phyloP scores from a whole-genome alignment of 2,797 vertebrate genomes.

The Simalia tracyae region DNA sequence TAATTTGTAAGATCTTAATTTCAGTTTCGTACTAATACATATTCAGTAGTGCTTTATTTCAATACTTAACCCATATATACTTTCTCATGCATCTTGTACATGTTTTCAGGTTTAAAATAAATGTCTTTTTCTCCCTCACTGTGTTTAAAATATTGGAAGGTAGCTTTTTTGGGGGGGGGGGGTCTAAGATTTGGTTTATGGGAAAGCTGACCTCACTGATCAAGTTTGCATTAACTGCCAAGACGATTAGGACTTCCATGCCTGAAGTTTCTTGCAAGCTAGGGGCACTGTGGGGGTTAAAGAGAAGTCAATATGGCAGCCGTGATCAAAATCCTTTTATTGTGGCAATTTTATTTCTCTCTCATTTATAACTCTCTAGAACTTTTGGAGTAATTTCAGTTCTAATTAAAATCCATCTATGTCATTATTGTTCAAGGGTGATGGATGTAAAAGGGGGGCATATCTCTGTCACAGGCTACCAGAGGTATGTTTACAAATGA shows the following conservation, averaged over 20 bases:
- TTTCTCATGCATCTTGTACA: constrained; percentile 2
- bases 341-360: neutral
- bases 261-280: neutral
- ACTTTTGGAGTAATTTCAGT: neutral
- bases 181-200: neutral
- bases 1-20: neutral
- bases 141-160: neutral
- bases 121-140: neutral
- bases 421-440: neutral
- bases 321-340: neutral
- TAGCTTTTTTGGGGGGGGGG: neutral
- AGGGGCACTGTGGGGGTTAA: neutral
- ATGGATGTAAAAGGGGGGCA: neutral
- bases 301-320: neutral
- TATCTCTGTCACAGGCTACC: neutral
- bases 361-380: neutral
- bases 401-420: neutral
- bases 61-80: neutral
- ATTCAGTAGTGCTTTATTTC: neutral
- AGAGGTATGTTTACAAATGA: neutral
- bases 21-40: neutral
- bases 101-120: neutral
- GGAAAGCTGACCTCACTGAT: neutral
- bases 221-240: neutral
- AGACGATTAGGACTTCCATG: neutral